A percentile compares a stretch with the other conserved stretches of the same genome.
These are phyloP conservation scores for Drosophila meridionalis DNA, from an alignment of 2,888 invertebrate species.

Conservation along the genomic window DNA sequence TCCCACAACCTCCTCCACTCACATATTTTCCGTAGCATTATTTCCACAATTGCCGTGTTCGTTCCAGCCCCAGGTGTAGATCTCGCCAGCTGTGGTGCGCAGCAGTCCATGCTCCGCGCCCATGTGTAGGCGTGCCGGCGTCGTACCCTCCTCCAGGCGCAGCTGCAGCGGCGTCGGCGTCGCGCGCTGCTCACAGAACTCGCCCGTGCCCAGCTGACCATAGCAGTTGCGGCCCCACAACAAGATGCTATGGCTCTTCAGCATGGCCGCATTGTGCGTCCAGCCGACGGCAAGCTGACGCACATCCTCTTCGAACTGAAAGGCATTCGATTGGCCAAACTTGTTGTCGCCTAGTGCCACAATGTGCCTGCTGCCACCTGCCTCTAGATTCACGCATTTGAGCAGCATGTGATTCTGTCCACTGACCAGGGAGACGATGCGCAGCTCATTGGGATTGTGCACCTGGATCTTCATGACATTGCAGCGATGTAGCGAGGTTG, in stretches of 20 bases:
- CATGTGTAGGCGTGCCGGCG: conserved; percentile 83
- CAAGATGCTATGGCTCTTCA: conserved; percentile 88
- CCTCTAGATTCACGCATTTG: conserved; percentile 61
- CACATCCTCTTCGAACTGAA: conserved; percentile 86
- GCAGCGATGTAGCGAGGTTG: conserved; percentile 79
- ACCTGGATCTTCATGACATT: conserved; percentile 77
- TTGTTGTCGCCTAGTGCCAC: conserved; percentile 93
- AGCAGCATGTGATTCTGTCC: conserved; percentile 91
- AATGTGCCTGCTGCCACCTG: conserved; percentile 84
- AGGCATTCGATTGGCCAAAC: conserved; percentile 89
- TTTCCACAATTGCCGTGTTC: conserved; percentile 95
- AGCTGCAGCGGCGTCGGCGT: conserved; percentile 76
- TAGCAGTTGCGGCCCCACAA: conserved; percentile 93
- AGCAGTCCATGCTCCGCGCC: conserved; percentile 93
- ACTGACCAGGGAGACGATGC: conserved; percentile 88
- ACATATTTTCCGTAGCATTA: conserved; percentile 85
- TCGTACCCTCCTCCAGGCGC: conserved; percentile 53
- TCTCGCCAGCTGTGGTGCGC: conserved; percentile 87
- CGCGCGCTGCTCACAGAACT: conserved; percentile 79
- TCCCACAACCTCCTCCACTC: conserved; percentile 39
- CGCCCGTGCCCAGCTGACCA: conserved; percentile 89
- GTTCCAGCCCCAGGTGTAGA: conserved; percentile 95
- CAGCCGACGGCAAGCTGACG: conserved; percentile 88
- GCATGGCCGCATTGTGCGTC: conserved; percentile 90
- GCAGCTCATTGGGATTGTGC: conserved; percentile 82